phyloP scores from a whole-genome alignment of 1,140 invertebrate species.

The Thaumetopoea pityocampa region DNA sequence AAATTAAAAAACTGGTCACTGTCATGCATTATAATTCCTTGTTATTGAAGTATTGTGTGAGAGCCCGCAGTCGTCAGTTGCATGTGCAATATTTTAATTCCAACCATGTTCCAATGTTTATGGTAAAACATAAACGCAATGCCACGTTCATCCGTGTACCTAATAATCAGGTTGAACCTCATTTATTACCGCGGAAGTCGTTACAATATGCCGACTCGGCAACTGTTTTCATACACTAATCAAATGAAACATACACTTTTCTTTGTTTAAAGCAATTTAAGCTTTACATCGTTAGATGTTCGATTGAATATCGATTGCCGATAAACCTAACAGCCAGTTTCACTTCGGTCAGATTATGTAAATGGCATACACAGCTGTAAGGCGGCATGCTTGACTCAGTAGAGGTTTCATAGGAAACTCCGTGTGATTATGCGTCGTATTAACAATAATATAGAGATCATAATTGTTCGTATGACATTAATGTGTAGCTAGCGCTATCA shows the following conservation, averaged over 20 bases:
- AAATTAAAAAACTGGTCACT: no score
- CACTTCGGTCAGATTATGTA: constrained; percentile 41
- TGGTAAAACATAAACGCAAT: constrained; percentile 20
- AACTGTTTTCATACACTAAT: constrained; percentile 5
- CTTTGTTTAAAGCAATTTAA: constrained; percentile 8
- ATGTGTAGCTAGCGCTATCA: constrained; percentile 46
- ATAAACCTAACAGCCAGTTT: constrained; percentile 18
- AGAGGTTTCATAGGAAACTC: constrained; percentile 16
- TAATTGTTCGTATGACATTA: constrained; percentile 25
- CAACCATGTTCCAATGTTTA: constrained; percentile 6
- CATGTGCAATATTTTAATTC: constrained; percentile 8
- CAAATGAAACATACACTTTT: constrained; percentile 7
- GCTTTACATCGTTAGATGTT: constrained; percentile 4
- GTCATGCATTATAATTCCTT: constrained; percentile 5
- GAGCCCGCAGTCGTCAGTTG: background rate
- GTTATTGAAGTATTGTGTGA: background rate
- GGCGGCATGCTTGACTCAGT: constrained; percentile 20
- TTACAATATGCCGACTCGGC: constrained; percentile 18
- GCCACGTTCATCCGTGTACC: constrained; percentile 6
- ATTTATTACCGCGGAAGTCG: constrained; percentile 25
- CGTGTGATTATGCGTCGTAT: constrained; percentile 25
- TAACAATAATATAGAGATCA: constrained; percentile 14
- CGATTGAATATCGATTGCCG: constrained; percentile 18
- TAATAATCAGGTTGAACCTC: constrained; percentile 18
- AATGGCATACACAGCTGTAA: constrained; percentile 49